Evolutionary conservation across 2,113 vertebrate genomes (phyloP).

Genomic region (Arenaria interpres): DNA sequence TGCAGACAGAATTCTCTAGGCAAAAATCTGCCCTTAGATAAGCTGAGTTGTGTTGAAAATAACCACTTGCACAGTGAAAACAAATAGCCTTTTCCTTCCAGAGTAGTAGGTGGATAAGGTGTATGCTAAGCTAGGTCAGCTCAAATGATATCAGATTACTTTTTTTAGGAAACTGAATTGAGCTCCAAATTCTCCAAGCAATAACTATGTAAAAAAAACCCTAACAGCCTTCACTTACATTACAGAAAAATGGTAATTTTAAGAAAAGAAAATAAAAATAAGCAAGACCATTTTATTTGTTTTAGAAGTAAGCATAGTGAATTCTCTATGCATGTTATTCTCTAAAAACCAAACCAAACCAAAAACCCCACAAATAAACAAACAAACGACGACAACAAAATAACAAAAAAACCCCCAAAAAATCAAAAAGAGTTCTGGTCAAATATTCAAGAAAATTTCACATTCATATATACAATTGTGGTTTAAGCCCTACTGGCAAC

Average conservation of each 20-base stretch:
- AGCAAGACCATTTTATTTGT: neutral
- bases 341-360: neutral
- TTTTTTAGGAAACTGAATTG: neutral
- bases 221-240: neutral
- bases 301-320: neutral
- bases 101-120: neutral
- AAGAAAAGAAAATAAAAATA: neutral
- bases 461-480: neutral
- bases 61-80: neutral
- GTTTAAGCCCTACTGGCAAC: neutral
- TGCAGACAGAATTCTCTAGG: neutral
- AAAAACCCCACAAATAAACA: too few relatives aligned
- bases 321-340: neutral
- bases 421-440: neutral
- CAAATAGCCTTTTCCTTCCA: neutral
- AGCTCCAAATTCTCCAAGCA: neutral
- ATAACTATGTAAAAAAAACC: neutral
- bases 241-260: neutral
- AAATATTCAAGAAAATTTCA: neutral
- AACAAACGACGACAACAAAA: too few relatives aligned
- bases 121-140: neutral
- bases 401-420: neutral
- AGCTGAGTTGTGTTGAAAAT: neutral
- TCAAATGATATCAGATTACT: neutral
- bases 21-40: neutral